phyloP scores from a whole-genome alignment of 2,113 vertebrate genomes.

The Phaethon lepturus region DNA sequence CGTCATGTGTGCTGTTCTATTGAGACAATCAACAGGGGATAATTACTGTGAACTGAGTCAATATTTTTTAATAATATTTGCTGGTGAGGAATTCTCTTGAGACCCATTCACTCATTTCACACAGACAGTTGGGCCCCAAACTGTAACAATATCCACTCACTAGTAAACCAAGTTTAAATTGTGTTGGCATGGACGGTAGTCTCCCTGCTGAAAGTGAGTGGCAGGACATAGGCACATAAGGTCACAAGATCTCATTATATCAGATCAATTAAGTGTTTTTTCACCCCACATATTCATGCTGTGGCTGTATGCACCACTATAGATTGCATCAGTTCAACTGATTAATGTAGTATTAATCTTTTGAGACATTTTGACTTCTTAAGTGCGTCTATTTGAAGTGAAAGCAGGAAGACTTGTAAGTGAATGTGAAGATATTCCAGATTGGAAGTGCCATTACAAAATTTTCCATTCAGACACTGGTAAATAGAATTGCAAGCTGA shows the following conservation, averaged over 20 bases:
- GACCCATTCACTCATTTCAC: neutral
- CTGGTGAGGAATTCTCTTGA: neutral
- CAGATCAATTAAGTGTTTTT: neutral
- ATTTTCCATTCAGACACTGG: neutral
- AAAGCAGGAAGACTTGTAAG: neutral
- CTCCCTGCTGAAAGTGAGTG: neutral
- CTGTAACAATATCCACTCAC: neutral
- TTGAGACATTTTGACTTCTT: neutral
- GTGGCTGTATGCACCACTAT: neutral
- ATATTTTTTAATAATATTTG: neutral
- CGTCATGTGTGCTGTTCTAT: neutral
- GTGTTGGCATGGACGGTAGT: neutral
- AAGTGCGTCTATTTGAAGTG: neutral
- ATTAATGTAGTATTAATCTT: neutral
- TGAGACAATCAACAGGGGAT: neutral
- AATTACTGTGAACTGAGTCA: neutral
- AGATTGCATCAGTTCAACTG: neutral
- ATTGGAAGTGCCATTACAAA: neutral
- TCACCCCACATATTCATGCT: neutral
- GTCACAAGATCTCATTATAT: neutral
- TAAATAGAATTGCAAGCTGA: neutral
- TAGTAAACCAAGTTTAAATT: neutral
- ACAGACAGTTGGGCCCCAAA: neutral
- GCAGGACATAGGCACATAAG: rapidly evolving
- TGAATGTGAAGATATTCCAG: neutral